Evolutionary conservation across 2,888 invertebrate genomes (phyloP), one percentile per base, ranked within the genome.

Genomic region (Argyra leucocephala): DNA sequence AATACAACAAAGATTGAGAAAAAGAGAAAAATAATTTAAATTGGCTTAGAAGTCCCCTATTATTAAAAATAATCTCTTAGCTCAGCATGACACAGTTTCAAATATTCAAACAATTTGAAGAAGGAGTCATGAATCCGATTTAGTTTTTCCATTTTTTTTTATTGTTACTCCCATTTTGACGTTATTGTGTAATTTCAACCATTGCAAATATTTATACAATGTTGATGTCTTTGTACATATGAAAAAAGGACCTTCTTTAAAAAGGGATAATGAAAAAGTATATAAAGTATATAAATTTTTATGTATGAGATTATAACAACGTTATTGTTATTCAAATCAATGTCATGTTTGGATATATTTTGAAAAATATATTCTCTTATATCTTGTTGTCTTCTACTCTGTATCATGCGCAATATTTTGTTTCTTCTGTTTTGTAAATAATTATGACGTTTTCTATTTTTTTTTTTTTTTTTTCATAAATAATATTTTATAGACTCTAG

Each of bases 291-390:
- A 48, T 48, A 48, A 48, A 48, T 48, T 48, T 48, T 48, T 48
- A 48, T 48, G 48, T 48, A 48, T 48, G 48, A 48, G 48, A 48
- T 48, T 48, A 48, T 48, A 48, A 48, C 48, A 48, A 48, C 48
- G 48, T 48, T 48, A 48, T 48, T 48, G 48, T 48, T 48, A 48
- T 48, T 48, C 48, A 48, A 48, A 48, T 48, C 48, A 48, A 48
- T 48, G 48, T 48, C 48, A 48, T 48, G 48, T 48, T 48, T 48
- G 48, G 18, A 48, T 48, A 48, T 48, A 48, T 48, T 37, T 37
- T 37, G 37, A 37, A 37, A 9, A 18, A 31, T 31, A 7, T 12
- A 26, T 26, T 10, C 31, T 31, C 10, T 31, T 31, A 7, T 6
- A 31, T 31, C 12, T 12, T 48, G 18, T 31, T 31, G 18, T 48